Evolutionary conservation across 2,113 vertebrate species (phyloP), one percentile per base, ranked within the genome.

Genomic region (Cochlearius cochlearius): DNA sequence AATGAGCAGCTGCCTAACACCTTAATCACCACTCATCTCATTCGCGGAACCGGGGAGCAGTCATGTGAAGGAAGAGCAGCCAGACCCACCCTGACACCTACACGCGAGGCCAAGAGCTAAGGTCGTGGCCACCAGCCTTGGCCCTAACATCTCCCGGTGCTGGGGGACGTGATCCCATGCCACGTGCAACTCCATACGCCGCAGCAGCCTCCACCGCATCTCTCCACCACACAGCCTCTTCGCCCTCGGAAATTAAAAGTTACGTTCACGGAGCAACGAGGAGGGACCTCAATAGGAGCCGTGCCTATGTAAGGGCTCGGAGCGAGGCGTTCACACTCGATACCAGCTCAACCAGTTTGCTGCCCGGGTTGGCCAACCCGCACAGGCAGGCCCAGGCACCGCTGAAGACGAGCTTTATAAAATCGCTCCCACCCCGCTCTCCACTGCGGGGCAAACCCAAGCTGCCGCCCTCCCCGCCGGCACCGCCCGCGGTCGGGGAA

Each of bases 311-410:
- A 56, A 75, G 74, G 71, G 79, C 86, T 95, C 32, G 3, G 36
- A n/a, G 52, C 0, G 34, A 86, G 88, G 88, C 29, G 67, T 27
- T 93, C 59, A 26, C 38, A 12, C 86, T 59, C 64, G 6, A 49
- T 78, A 96, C 97, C 95, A 72, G 96, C 96, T 77, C 73, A 91
- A 96, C 95, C 85, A 92, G 93, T 94, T 95, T 78, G 58, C 73
- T 49, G 68, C 74, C 58, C 73, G 60, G 36, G 74, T 53, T 47
- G 88, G 64, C 91, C 67, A 81, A 68, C 63, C 93, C 25, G 86
- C 78, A 56, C 81, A 15, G 96, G 81, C 97, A 97, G 88, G 92
- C 71, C 94, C 93, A 10, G 96, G 71, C 92, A 96, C 50, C 45
- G 88, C 91, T 30, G 52, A 12, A 55, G 41, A 75, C 1, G 20